These are phyloP conservation scores for Cheilosia soror DNA, from an alignment of 2,888 invertebrate species.

Conservation along the genomic window DNA sequence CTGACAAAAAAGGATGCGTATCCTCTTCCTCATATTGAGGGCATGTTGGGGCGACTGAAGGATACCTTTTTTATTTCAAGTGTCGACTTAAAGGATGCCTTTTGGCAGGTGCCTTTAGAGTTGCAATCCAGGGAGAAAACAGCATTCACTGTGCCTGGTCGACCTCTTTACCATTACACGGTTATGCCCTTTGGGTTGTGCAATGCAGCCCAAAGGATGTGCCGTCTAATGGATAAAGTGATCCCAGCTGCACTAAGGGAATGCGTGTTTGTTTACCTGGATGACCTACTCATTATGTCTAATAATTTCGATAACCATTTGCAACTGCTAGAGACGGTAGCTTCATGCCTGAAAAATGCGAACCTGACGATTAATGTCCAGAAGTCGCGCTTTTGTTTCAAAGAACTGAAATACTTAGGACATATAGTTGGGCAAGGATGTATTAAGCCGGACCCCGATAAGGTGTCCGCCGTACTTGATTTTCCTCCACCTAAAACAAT, in stretches of 20 bases:
- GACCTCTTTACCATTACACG: slow-evolving; percentile 57
- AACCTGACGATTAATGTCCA: slow-evolving; percentile 48
- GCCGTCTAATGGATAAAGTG: slow-evolving; percentile 56
- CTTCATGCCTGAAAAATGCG: slow-evolving; percentile 22
- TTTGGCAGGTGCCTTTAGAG: slow-evolving; percentile 33
- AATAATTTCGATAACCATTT: slow-evolving; percentile 51
- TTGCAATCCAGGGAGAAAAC: slow-evolving; percentile 57
- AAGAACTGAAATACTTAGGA: slow-evolving; percentile 39
- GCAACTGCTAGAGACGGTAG: slow-evolving; percentile 9
- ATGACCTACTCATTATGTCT: slow-evolving; percentile 47
- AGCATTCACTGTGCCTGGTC: slow-evolving; percentile 76
- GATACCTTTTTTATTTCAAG: slow-evolving; percentile 68
- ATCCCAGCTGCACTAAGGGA: slow-evolving; percentile 49
- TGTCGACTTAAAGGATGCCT: slow-evolving; percentile 72
- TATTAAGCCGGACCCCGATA: slow-evolving; percentile 32
- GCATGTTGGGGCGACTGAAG: slow-evolving; percentile 73
- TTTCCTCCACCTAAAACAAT: slow-evolving; percentile 23
- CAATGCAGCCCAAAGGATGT: slow-evolving; percentile 55
- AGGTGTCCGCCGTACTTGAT: slow-evolving; percentile 30
- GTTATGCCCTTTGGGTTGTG: slow-evolving; percentile 61
- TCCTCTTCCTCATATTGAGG: slow-evolving; percentile 71
- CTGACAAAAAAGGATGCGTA: slow-evolving; percentile 72
- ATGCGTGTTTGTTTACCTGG: slow-evolving; percentile 72
- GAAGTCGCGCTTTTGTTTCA: slow-evolving; percentile 51
- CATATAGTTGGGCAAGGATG: slow-evolving; percentile 47